Evolutionary conservation across 2,113 vertebrate genomes (phyloP), one percentile per base, ranked within the genome.

Genomic region (Sinocyclocheilus grahami): DNA sequence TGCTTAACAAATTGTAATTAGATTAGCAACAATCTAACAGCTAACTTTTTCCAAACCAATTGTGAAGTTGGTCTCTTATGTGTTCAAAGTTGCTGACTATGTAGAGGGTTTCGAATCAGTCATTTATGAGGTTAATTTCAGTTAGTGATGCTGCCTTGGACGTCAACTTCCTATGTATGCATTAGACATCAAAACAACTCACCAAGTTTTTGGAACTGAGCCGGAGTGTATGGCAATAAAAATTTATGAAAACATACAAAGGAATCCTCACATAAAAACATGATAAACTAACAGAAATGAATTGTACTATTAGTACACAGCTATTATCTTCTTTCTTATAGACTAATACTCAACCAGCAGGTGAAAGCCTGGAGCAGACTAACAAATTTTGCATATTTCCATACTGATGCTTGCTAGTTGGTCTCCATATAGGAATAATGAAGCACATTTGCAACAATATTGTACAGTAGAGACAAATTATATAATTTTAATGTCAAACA

Each of bases 401-500:
- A 82, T 82, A 82, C 18, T 71, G 81, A 82, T 53, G 81, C 46
- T n/a, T 71, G 81, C 18, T 82, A 69, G 63, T 71, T 53, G 42
- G 63, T 82, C 81, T 6, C 42, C 27, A 18, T 82, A 71, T 33
- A 82, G 42, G 18, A 82, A 71, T 37, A 82, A 71, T 67, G 27
- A 82, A 71, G 65, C 63, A 33, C 46, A 82, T 82, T 51, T 82
- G 65, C 46, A 82, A 51, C 20, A 39, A 2, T 33, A 78, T 82
- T 55, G 24, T 20, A 82, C 81, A 71, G 81, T 71, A 82, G 24
- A 82, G 81, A 82, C 79, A 46, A 62, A 65, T 82, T 0, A 55
- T 53, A 20, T 71, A 4, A n/a, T 82, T 82, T 82, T 82, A 82
- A 82, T 82, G 63, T 82, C 63, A 82, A 53, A n/a, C 63, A 71